Evolutionary conservation across 2,113 vertebrate genomes (phyloP).

Genomic region (Fulmarus glacialis): DNA sequence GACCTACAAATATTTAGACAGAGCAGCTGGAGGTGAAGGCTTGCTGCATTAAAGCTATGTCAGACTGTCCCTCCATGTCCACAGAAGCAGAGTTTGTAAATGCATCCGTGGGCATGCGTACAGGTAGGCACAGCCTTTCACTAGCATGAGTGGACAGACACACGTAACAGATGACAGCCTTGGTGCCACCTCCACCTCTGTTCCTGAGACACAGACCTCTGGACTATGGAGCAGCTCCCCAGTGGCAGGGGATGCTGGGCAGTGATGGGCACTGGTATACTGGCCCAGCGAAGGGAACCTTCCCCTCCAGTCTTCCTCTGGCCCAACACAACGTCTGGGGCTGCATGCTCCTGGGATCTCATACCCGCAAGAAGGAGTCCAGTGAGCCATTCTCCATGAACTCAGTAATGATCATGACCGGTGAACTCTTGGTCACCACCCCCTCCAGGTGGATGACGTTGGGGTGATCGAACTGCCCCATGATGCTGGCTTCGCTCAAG

Average conservation of each 20-base stretch:
- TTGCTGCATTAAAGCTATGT: not conserved
- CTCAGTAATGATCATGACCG: conserved; percentile 96
- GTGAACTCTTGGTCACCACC: conserved; percentile 93
- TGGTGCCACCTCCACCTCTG: not conserved
- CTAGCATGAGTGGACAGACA: not conserved
- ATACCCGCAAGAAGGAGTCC: conserved; percentile 94
- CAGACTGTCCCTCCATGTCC: not conserved
- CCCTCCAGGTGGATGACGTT: conserved; percentile 97
- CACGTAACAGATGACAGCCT: rapidly evolving
- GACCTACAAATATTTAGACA: not conserved
- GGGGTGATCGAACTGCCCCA: conserved; percentile 97
- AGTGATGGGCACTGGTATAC: not conserved
- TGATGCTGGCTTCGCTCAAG: conserved; percentile 96
- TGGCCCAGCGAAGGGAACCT: not conserved
- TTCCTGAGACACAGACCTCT: not conserved
- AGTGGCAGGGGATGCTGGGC: not conserved
- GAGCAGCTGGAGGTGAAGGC: not conserved
- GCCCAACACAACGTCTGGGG: not conserved
- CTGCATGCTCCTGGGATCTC: not conserved
- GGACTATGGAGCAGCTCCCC: not conserved
- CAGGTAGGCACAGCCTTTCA: not conserved
- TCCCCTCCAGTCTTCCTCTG: not conserved
- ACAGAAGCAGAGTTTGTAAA: not conserved
- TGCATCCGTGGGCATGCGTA: not conserved
- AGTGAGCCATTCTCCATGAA: conserved; percentile 98